Conservation (phyloP, 1,140 invertebrate species). For the Conus ventricosus region DNA sequence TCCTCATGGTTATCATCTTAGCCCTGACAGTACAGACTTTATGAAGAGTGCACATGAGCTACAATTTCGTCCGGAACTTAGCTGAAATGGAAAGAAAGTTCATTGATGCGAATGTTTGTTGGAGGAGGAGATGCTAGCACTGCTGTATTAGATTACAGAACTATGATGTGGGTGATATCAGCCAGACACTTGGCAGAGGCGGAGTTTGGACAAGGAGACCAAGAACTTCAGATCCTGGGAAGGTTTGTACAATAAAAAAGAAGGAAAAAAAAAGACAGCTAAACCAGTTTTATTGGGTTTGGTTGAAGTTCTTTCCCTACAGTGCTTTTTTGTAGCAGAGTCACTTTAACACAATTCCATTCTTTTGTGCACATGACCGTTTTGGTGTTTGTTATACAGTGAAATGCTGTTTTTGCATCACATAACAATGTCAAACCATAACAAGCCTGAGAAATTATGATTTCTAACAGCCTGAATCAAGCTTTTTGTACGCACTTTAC, state of each 20-base stretch:
- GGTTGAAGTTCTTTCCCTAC: not conserved
- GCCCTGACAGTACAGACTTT: not conserved
- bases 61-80: not conserved
- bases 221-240: constrained; percentile 50
- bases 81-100: too few species aligned
- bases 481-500: too few species aligned
- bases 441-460: too few species aligned
- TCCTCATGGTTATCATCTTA: not conserved
- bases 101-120: constrained; percentile 17
- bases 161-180: not conserved
- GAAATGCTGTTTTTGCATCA: too few species aligned
- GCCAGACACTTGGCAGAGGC: constrained; percentile 1
- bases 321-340: too few species aligned
- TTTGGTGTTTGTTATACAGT: too few species aligned
- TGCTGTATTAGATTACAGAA: constrained; percentile 16
- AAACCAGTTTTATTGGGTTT: not conserved
- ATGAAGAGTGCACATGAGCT: not conserved
- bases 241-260: constrained; percentile 36
- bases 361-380: too few species aligned
- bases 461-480: too few species aligned
- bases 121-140: constrained; percentile 18
- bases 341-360: too few species aligned
- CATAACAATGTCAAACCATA: too few species aligned
- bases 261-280: not conserved
- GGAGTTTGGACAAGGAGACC: constrained; percentile 23